These are phyloP conservation scores for Himalopsyche tibetana DNA, from an alignment of 2,888 invertebrate genomes.

Conservation along the genomic window DNA sequence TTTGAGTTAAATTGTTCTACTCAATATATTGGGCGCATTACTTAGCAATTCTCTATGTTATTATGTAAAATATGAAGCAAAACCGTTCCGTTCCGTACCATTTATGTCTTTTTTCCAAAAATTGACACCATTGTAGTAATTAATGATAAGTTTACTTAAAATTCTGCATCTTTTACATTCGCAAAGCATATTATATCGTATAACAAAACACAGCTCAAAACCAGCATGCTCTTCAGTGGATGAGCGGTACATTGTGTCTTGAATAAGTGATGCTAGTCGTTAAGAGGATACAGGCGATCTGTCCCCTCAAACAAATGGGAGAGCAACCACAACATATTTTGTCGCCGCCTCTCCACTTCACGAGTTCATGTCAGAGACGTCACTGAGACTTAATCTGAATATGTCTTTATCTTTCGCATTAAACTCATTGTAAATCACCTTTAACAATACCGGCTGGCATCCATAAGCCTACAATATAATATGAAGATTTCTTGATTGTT, in stretches of 20 bases:
- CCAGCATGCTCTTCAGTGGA: conserved; percentile 44
- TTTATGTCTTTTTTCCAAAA: no score
- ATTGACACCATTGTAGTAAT: no score
- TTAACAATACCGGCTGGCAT: no score
- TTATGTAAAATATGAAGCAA: no score
- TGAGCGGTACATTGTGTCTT: conserved; percentile 51
- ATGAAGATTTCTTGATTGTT: no score
- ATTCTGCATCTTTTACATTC: background rate
- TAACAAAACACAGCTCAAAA: background rate
- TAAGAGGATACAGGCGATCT: conserved; percentile 48
- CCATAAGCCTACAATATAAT: no score
- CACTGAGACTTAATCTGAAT: background rate
- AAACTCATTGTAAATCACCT: no score
- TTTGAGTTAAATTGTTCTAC: no score
- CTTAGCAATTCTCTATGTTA: no score
- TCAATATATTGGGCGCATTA: no score
- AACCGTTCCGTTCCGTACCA: no score
- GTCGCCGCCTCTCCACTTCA: conserved; percentile 38
- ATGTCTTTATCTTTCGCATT: conserved; percentile 8
- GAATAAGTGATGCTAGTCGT: conserved; percentile 58
- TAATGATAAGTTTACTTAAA: no score
- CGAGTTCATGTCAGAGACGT: conserved; percentile 8
- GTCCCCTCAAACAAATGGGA: conserved; percentile 18
- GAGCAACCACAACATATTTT: conserved; percentile 21
- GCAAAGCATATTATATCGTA: background rate